Conservation (phyloP, 2,113 vertebrate species). For the Castor canadensis region DNA sequence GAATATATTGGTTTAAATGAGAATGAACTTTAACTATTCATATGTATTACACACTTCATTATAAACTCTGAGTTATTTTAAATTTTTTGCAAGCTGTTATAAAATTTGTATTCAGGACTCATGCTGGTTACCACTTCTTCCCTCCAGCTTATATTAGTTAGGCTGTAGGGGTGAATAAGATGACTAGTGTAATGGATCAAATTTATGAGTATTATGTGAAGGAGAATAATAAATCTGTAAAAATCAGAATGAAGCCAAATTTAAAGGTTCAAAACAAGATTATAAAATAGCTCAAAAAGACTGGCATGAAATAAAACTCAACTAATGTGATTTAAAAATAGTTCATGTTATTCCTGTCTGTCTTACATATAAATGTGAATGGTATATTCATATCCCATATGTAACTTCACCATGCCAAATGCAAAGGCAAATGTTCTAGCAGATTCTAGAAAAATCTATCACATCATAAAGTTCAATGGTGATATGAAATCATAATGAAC, state of each 20-base stretch:
- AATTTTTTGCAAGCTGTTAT: not conserved
- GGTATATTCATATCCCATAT: not conserved
- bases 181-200: not conserved
- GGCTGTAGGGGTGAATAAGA: not conserved
- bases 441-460: conserved; percentile 4
- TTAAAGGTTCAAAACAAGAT: not conserved
- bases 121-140: not conserved
- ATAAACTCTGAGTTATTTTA: not conserved
- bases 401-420: not conserved
- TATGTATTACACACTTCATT: not conserved
- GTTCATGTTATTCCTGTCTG: not conserved
- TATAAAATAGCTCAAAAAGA: not conserved
- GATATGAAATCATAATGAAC: not conserved
- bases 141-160: not conserved
- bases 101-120: not conserved
- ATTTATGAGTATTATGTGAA: not conserved
- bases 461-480: not conserved
- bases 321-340: not conserved
- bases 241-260: conserved; percentile 3
- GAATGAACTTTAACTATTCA: not conserved
- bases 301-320: not conserved
- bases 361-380: not conserved
- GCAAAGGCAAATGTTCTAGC: conserved; percentile 22
- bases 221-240: not conserved
- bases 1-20: not conserved